phyloP scores from a whole-genome alignment of 1,140 invertebrate species.

The Bathynomus jamesi region DNA sequence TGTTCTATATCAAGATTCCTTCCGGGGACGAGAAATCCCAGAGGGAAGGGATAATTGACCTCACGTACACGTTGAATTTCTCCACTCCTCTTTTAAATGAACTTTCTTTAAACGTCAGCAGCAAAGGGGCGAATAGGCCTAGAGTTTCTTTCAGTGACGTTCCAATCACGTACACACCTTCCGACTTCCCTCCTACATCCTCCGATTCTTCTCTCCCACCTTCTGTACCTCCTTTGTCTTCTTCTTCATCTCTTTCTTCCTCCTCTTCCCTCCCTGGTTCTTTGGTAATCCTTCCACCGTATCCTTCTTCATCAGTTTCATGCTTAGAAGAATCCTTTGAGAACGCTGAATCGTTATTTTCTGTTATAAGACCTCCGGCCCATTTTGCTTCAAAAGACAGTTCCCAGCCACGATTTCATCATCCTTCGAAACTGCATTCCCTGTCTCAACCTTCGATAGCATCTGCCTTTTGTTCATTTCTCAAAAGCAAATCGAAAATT shows the following conservation, averaged over 20 bases:
- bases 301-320: not conserved
- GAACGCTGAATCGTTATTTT: not conserved
- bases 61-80: conserved; percentile 24
- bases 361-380: not conserved
- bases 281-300: not conserved
- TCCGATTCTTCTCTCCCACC: not conserved
- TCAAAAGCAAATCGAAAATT: not conserved
- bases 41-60: conserved; percentile 23
- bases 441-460: not conserved
- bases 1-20: not conserved
- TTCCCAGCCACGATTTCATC: not conserved
- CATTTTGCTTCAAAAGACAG: not conserved
- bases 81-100: conserved; percentile 22
- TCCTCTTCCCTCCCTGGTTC: not conserved
- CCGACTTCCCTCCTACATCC: not conserved
- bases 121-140: not conserved
- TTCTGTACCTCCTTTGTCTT: not conserved
- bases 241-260: not conserved
- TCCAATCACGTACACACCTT: not conserved
- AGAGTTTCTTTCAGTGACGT: not conserved
- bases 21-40: conserved; percentile 1
- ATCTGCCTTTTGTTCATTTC: not conserved
- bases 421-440: not conserved
- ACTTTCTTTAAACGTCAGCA: not conserved
- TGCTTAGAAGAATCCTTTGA: not conserved